Percentiles rank a stretch among this genome's conserved stretches.
Evolutionary conservation across 2,113 vertebrate species (phyloP).

Genomic region (Psammodynastes pulverulentus): DNA sequence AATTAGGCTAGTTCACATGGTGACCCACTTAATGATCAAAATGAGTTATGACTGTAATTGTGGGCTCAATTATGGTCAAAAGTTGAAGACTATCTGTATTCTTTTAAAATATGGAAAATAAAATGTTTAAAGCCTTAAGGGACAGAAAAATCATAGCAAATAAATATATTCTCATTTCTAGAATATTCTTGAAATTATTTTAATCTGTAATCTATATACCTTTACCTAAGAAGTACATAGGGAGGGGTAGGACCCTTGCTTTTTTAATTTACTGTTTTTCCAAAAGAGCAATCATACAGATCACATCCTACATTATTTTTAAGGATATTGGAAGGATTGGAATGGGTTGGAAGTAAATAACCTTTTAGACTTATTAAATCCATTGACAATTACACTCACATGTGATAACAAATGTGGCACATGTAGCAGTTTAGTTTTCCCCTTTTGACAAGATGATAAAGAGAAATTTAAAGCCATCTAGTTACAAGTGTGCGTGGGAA

Average conservation of each 20-base stretch:
- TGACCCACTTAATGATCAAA: neutral
- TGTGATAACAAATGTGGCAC: neutral
- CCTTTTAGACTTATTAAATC: neutral
- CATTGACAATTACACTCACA: neutral
- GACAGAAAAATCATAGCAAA: neutral
- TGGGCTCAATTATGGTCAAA: neutral
- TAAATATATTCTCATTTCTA: neutral
- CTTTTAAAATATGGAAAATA: neutral
- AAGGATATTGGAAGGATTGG: neutral
- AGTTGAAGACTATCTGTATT: neutral
- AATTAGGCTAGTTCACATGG: neutral
- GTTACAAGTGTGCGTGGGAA: neutral
- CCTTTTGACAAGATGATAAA: neutral
- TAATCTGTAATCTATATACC: neutral
- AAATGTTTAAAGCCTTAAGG: neutral
- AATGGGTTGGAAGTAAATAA: neutral
- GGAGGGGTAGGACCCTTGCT: neutral
- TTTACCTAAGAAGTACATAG: neutral
- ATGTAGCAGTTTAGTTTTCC: neutral
- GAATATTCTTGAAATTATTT: neutral
- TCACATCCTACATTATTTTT: neutral
- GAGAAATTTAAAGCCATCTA: neutral
- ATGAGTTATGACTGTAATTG: neutral
- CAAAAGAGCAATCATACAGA: neutral
- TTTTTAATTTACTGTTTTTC: neutral